Conservation (phyloP, 2,113 vertebrate species). For the Donacobius atricapilla region DNA sequence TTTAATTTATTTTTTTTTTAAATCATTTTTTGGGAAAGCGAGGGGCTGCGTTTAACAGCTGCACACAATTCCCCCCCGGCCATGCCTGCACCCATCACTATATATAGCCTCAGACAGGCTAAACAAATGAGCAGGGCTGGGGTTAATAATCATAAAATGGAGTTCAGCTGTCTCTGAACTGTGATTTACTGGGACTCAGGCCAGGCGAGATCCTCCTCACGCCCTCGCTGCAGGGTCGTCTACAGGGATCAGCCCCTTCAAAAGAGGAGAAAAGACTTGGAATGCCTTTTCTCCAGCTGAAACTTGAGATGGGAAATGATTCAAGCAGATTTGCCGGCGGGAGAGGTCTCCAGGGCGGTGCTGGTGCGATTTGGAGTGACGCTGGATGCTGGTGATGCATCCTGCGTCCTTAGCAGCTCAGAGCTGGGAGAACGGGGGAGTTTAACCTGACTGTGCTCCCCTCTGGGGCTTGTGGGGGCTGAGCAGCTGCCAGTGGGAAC, state of each 20-base stretch:
- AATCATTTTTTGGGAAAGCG: background rate
- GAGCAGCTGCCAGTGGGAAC: rapidly evolving
- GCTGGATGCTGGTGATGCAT: rapidly evolving
- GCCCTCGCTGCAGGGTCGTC: background rate
- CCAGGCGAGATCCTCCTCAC: slow-evolving; percentile 33
- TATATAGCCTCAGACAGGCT: slow-evolving; percentile 49
- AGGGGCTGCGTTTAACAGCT: background rate
- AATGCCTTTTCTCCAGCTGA: background rate
- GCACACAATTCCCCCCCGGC: background rate
- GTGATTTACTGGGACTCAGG: slow-evolving; percentile 39
- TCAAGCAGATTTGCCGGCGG: background rate
- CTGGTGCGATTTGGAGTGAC: background rate
- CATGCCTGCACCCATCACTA: background rate
- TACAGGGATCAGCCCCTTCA: background rate
- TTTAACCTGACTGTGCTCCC: background rate
- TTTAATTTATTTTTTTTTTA: background rate
- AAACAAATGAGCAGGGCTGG: slow-evolving; percentile 22
- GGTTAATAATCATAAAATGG: slow-evolving; percentile 55
- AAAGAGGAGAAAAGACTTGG: background rate
- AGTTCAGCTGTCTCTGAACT: slow-evolving; percentile 42
- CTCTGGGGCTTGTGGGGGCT: background rate
- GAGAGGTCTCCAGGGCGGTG: background rate
- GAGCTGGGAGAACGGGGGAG: background rate
- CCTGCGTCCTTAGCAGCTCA: rapidly evolving
- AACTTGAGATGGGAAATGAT: background rate